phyloP scores from a whole-genome alignment of 1,140 invertebrate genomes.

The Hermatobates lingyangjiaoensis region DNA sequence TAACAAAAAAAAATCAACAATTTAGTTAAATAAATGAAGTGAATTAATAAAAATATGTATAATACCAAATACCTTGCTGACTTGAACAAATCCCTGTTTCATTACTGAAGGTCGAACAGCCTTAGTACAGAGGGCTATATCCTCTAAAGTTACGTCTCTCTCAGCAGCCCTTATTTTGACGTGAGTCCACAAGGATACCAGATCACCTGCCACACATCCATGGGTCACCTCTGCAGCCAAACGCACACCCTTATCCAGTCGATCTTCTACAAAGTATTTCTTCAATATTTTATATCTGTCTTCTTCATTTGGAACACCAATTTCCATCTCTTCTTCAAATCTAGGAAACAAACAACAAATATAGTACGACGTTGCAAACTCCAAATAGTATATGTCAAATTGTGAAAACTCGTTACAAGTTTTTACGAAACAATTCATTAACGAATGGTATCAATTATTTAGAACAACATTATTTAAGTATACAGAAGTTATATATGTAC shows the following conservation, averaged over 20 bases:
- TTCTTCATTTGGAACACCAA: constrained; percentile 50
- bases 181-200: constrained; percentile 50
- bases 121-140: constrained; percentile 43
- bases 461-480: neutral
- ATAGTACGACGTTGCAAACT: too few species aligned
- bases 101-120: constrained; percentile 71
- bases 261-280: constrained; percentile 35
- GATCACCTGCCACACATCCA: constrained; percentile 76
- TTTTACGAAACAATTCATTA: neutral
- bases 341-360: constrained; percentile 20
- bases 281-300: constrained; percentile 44
- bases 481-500: neutral
- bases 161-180: constrained; percentile 37
- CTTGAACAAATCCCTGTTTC: constrained; percentile 69
- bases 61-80: constrained; percentile 41
- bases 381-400: too few species aligned
- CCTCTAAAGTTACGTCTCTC: constrained; percentile 22
- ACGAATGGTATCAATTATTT: neutral
- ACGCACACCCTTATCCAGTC: constrained; percentile 35
- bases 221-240: constrained; percentile 50
- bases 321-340: constrained; percentile 70
- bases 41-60: neutral
- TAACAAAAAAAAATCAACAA: neutral
- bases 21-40: neutral
- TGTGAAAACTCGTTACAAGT: neutral